Percentiles rank a stretch among this genome's conserved stretches.
phyloP scores from a whole-genome alignment of 2,113 vertebrate genomes.

The Plectropomus leopardus region DNA sequence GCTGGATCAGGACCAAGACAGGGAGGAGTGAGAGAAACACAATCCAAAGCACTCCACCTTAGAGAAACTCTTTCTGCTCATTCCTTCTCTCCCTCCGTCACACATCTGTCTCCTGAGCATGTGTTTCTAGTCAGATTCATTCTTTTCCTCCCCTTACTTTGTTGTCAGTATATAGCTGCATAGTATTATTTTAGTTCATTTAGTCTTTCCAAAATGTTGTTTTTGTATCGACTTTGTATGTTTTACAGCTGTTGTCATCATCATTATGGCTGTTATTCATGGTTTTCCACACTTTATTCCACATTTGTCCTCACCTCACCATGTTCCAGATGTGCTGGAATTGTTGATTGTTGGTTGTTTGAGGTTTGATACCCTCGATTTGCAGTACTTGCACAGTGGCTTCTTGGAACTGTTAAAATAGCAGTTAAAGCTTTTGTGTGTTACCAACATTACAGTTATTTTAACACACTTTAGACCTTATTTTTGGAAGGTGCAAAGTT shows the following conservation, averaged over 20 bases:
- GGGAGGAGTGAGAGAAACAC: conserved; percentile 23
- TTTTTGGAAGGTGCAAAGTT: not conserved
- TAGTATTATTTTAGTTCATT: not conserved
- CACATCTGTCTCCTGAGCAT: conserved; percentile 26
- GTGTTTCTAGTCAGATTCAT: conserved; percentile 39
- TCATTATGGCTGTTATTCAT: not conserved
- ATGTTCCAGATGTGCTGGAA: not conserved
- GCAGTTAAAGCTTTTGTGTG: not conserved
- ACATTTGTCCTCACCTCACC: not conserved
- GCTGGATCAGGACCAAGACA: conserved; percentile 19
- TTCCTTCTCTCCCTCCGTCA: conserved; percentile 10
- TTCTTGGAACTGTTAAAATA: not conserved
- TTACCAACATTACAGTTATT: not conserved
- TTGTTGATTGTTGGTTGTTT: not conserved
- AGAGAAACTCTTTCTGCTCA: conserved; percentile 21
- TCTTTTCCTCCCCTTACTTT: not conserved
- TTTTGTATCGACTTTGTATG: not conserved
- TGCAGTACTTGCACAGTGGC: not conserved
- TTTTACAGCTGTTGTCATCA: not conserved
- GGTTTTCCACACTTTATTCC: not conserved
- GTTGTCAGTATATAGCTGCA: not conserved
- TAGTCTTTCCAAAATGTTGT: not conserved
- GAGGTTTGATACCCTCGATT: not conserved
- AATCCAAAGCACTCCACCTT: conserved; percentile 34
- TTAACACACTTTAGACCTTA: not conserved